Conservation (phyloP, 1,140 invertebrate genomes). For the Caerostris darwini region DNA sequence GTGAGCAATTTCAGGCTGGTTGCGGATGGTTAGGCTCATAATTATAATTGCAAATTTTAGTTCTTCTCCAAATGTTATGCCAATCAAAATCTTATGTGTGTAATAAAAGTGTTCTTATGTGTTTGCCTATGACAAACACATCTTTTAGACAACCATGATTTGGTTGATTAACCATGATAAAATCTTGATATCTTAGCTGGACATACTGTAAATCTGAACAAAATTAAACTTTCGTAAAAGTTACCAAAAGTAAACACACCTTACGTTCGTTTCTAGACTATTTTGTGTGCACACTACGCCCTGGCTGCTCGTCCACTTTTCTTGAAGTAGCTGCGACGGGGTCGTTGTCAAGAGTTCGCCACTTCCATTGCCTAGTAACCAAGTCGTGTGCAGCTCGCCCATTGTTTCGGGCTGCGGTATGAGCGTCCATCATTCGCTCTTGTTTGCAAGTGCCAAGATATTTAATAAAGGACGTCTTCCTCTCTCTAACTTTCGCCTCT, state of each 20-base stretch:
- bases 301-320: background rate
- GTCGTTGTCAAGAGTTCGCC: constrained; percentile 16
- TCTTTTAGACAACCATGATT: too few relatives aligned
- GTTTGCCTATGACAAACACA: too few relatives aligned
- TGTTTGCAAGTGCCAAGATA: background rate
- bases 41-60: too few relatives aligned
- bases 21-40: background rate
- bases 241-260: too few relatives aligned
- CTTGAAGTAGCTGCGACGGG: background rate
- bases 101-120: too few relatives aligned
- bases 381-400: background rate
- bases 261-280: too few relatives aligned
- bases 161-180: too few relatives aligned
- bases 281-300: background rate
- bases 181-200: too few relatives aligned
- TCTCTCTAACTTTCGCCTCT: background rate
- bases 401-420: background rate
- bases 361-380: constrained; percentile 5
- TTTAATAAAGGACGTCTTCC: constrained; percentile 8
- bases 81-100: too few relatives aligned
- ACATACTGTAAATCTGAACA: too few relatives aligned
- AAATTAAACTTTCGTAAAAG: too few relatives aligned
- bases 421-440: background rate
- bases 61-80: too few relatives aligned
- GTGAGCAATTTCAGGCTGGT: background rate